Percentiles rank a stretch among this genome's conserved stretches.
Conservation (phyloP, 2,797 vertebrate species). For the Peromyscus nudipes region DNA sequence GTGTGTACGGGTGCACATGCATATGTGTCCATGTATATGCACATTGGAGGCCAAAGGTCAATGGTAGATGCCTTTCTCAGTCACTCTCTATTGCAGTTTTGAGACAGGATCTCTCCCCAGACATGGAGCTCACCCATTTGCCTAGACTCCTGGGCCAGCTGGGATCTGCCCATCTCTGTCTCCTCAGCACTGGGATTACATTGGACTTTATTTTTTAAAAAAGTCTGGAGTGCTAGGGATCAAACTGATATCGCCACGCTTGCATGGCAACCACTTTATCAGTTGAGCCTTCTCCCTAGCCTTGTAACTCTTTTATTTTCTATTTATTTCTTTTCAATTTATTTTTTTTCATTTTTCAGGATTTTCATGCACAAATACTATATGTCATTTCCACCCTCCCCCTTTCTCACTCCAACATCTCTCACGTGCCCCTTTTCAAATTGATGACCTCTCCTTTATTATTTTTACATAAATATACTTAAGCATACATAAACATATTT, state of each 20-base stretch:
- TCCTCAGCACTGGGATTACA: not conserved
- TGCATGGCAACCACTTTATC: not conserved
- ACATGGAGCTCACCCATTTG: not conserved
- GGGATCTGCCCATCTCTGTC: not conserved
- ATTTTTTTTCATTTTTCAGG: not conserved
- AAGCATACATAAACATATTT: not conserved
- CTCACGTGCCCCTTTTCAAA: not conserved
- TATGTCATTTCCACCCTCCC: not conserved
- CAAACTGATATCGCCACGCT: not conserved
- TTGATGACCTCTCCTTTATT: not conserved
- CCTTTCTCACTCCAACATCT: no score
- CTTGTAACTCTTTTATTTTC: not conserved
- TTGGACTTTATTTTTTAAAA: not conserved
- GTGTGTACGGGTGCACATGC: not conserved
- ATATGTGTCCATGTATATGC: not conserved
- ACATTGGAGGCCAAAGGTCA: not conserved
- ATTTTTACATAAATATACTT: not conserved
- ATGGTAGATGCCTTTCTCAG: not conserved
- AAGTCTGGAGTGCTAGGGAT: not conserved
- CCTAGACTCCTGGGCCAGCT: not conserved
- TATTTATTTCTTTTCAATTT: not conserved
- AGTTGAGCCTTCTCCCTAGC: not conserved
- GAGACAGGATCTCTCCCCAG: no score
- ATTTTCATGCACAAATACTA: not conserved
- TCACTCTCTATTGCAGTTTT: not conserved